Evolutionary conservation across 2,797 vertebrate genomes (phyloP), one percentile per base, ranked within the genome.

Genomic region (Cryptoblepharus egeriae): DNA sequence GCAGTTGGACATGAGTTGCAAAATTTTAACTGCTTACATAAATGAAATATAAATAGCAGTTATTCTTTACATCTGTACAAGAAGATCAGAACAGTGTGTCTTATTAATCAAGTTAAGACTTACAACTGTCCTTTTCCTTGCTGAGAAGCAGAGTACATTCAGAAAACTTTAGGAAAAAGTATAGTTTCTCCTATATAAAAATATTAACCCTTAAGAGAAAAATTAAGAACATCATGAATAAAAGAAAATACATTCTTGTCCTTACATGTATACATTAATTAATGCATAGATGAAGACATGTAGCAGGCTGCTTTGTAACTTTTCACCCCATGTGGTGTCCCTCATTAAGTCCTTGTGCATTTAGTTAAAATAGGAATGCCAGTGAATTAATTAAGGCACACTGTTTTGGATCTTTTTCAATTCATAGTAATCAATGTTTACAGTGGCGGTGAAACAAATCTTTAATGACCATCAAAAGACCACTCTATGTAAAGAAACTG

Each of bases 361-460:
- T 86, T 61, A n/a, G 84, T 79, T 88, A 81, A 67, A 7, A 81
- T 65, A 86, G 90, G 35, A 79, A 83, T 75, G 83, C 76, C 86
- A 86, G 82, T 76, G 87, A 92, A 89, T 91, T 88, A 92, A 89
- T 91, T 88, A 93, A 90, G 88, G 87, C 87, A 91, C 82, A 55
- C 87, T 87, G n/a, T 82, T 88, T 86, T 79, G 88, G 88, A 89
- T n/a, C 86, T 81, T 58, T 58, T 90, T 80, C 85, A 76, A 84
- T 86, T 75, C 87, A 87, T 60, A 79, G 78, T 3, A 88, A 79
- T 52, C 78, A 84, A 86, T 52, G 73, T 81, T 89, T 28, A 79
- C 88, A 73, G 68, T 75, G 83, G 79, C 79, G 84, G n/a, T 85
- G 49, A 71, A 77, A 76, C 83, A 81, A 84, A 35, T 81, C 79